Evolutionary conservation across 1,140 invertebrate genomes (phyloP), one percentile per base, ranked within the genome.

Genomic region (Platyura marginata): DNA sequence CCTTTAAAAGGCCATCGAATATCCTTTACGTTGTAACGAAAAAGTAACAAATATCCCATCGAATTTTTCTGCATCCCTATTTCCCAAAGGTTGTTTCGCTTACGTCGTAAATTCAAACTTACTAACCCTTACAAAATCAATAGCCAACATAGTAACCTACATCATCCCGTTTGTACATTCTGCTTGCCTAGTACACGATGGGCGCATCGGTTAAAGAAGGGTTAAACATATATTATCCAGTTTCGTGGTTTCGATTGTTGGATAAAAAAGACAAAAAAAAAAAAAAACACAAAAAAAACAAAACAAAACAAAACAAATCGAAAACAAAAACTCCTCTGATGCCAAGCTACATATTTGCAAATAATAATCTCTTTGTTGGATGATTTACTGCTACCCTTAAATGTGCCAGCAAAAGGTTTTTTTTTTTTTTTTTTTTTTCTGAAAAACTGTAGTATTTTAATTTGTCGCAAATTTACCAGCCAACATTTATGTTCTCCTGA

Each of bases 121-220:
- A 25, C 33, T 18, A 23, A n/a, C 52, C 52, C 53, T 20, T 37
- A 37, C 9, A 37, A 37, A 37, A 20, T 6, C n/a, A n/a, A 37
- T n/a, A 6, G 19, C 16, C 36, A 37, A 16, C 16, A 37, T 20
- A 16, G n/a, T n/a, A n/a, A n/a, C 36, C n/a, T 15, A 20, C 36
- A 9, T 6, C 9, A n/a, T 40, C 3, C 9, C 19, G 5, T 8
- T 10, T 16, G 9, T 20, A 23, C 20, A 40, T 36, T 36, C 50
- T 60, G 53, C 38, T 50, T 44, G 50, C 57, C 57, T 60, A 47
- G 45, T 55, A 40, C 47, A 51, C 55, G 54, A 57, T 60, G 57
- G 57, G 57, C 57, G 57, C 60, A 59, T 58, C 57, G 57, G 60
- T 36, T 60, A n/a, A 56, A 60, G 57, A 60, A 60, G 57, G 57